Evolutionary conservation across 2,113 vertebrate genomes (phyloP), one percentile per base, ranked within the genome.

Genomic region (Seriola aureovittata): DNA sequence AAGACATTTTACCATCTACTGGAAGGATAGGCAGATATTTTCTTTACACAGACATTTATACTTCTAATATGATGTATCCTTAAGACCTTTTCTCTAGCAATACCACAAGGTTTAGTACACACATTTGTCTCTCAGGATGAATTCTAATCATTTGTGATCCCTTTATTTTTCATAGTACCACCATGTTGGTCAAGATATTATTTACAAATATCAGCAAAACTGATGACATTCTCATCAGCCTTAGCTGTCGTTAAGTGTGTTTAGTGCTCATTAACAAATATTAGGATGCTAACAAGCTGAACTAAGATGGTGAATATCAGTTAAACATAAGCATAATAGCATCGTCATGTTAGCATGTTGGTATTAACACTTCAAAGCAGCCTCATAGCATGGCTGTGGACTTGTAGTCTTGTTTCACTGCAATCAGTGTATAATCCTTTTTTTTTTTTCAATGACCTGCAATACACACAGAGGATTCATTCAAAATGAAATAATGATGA

Each of bases 401-500:
- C 19, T 14, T 29, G 29, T 29, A 29, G 29, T 29, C 29, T 29
- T 29, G 29, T 29, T 29, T 29, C 29, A 29, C 2, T 29, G 29
- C 29, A 29, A 29, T 29, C 29, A 29, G 29, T 29, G 29, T 29
- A 29, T 29, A 29, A 29, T 29, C 29, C 29, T 29, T 29, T 29
- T 29, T 17, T 34, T 12, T 40, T 62, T 55, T n/a, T 36, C 8
- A 64, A 55, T 42, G 11, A 55, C 1, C 1, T 70, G 36, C 3
- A 55, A 9, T 17, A 29, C 29, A 62, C 19, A 36, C 14, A 57
- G 3, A 44, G 3, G 14, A 75, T 36, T 21, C 40, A 55, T 50
- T 80, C 63, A 70, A 75, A 76, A 67, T 55, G 11, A 57, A 10
- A 71, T 17, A n/a, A 44, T 8, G 6, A 68, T 12, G 10, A 63